Conservation (phyloP, 2,797 vertebrate genomes). For the Varecia variegata region DNA sequence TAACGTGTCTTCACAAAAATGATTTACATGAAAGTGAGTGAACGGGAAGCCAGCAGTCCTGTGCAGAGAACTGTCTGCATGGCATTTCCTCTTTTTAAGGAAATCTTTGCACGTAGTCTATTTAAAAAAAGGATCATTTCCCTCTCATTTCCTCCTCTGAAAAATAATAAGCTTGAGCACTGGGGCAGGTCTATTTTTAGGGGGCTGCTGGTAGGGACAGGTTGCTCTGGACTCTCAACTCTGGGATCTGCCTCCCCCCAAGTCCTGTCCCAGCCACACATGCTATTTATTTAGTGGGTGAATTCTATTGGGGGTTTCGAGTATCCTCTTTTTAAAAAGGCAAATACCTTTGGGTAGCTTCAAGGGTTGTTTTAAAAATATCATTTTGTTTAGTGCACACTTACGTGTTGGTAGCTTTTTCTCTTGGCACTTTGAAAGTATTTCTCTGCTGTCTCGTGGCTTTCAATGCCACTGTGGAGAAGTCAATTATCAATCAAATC, state of each 20-base stretch:
- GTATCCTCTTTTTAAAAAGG: not conserved
- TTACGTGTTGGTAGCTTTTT: not conserved
- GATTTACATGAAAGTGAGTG: constrained; percentile 72
- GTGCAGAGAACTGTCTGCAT: not conserved
- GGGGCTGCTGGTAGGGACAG: not conserved
- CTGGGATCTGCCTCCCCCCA: not conserved
- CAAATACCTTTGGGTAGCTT: not conserved
- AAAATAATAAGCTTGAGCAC: not conserved
- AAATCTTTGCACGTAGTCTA: not conserved
- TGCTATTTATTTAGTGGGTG: not conserved
- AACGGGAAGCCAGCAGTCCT: constrained; percentile 51
- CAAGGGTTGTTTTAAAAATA: not conserved
- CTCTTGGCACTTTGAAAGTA: not conserved
- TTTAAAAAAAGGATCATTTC: not conserved
- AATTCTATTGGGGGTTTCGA: not conserved
- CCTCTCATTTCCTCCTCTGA: not conserved
- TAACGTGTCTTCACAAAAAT: constrained; percentile 75
- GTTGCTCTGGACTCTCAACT: not conserved
- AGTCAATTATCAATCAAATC: not conserved
- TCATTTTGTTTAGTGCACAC: not conserved
- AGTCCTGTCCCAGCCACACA: not conserved
- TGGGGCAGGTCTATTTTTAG: not conserved
- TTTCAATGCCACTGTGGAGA: not conserved
- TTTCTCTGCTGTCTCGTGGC: not conserved
- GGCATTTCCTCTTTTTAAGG: constrained; percentile 40